phyloP scores from a whole-genome alignment of 2,797 vertebrate genomes.

The Mastacembelus armatus region DNA sequence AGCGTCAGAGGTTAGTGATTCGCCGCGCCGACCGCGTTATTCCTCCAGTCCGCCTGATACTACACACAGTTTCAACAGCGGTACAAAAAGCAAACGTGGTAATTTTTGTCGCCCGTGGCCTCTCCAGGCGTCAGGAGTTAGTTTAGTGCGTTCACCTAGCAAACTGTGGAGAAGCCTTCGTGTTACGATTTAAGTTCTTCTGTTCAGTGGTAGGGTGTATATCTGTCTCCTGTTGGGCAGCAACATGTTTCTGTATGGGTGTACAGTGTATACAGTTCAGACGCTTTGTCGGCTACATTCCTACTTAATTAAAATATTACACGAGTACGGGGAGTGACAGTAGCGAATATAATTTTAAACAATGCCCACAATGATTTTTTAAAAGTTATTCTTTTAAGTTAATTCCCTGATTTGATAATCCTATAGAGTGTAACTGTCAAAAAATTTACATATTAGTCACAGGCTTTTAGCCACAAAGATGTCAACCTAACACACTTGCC shows the following conservation, averaged over 20 bases:
- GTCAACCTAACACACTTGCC: constrained; percentile 71
- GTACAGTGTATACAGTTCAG: too few relatives aligned
- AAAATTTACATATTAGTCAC: constrained; percentile 73
- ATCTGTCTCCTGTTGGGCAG: not conserved
- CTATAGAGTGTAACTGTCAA: constrained; percentile 68
- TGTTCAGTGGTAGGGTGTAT: not conserved
- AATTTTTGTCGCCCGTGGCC: constrained; percentile 45
- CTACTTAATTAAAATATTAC: constrained; percentile 1
- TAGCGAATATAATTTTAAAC: constrained; percentile 8
- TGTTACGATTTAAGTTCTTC: not conserved
- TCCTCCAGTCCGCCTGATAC: constrained; percentile 80
- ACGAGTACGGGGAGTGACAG: not conserved
- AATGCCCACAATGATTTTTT: constrained; percentile 18
- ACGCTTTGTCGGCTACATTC: too few relatives aligned
- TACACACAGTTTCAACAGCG: constrained; percentile 82
- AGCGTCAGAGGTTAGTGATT: constrained; percentile 86
- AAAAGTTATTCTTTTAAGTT: constrained; percentile 44
- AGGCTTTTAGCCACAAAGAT: constrained; percentile 72
- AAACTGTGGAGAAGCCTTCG: constrained; percentile 1
- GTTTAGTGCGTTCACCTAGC: not conserved
- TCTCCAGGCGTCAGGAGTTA: constrained; percentile 31
- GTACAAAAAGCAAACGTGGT: constrained; percentile 60
- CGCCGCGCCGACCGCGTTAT: constrained; percentile 84
- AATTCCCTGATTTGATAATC: constrained; percentile 50
- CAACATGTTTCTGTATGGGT: not conserved